A percentile compares a stretch with the other conserved stretches of the same genome.
phyloP scores from a whole-genome alignment of 2,113 vertebrate genomes.

The Aegithalos caudatus region DNA sequence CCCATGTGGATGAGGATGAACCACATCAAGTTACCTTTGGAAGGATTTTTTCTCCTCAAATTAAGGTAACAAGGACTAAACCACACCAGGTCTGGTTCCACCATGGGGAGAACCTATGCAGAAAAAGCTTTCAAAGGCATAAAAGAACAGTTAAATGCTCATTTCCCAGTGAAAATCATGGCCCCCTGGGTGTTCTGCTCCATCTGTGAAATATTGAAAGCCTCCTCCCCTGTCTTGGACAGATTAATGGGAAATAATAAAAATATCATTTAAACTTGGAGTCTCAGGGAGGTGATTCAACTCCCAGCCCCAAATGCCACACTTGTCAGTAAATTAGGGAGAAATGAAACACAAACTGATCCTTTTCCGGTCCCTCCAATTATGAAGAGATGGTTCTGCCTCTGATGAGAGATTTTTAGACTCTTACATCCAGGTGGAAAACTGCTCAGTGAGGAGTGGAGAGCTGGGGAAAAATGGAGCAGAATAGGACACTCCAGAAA shows the following conservation, averaged over 20 bases:
- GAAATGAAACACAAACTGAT: not conserved
- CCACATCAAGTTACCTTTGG: not conserved
- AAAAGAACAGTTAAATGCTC: not conserved
- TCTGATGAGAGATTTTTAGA: not conserved
- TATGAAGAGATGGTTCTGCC: not conserved
- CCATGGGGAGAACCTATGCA: not conserved
- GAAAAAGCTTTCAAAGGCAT: constrained; percentile 1
- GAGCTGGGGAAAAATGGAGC: not conserved
- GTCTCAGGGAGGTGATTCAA: not conserved
- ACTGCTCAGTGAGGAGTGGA: not conserved
- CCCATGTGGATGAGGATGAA: not conserved
- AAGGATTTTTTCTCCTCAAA: constrained; percentile 6
- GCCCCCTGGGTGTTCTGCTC: not conserved
- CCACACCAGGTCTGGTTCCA: not conserved
- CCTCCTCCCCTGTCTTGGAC: not conserved
- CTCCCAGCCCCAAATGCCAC: not conserved
- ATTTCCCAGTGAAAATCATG: not conserved
- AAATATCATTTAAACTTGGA: not conserved
- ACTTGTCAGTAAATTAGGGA: not conserved
- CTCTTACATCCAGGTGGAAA: not conserved
- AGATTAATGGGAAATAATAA: not conserved
- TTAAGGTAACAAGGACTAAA: constrained; percentile 4
- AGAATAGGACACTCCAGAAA: not conserved
- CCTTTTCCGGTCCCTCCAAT: not conserved
- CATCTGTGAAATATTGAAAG: not conserved